phyloP scores from a whole-genome alignment of 1,140 invertebrate species.

The Camponotus pennsylvanicus region DNA sequence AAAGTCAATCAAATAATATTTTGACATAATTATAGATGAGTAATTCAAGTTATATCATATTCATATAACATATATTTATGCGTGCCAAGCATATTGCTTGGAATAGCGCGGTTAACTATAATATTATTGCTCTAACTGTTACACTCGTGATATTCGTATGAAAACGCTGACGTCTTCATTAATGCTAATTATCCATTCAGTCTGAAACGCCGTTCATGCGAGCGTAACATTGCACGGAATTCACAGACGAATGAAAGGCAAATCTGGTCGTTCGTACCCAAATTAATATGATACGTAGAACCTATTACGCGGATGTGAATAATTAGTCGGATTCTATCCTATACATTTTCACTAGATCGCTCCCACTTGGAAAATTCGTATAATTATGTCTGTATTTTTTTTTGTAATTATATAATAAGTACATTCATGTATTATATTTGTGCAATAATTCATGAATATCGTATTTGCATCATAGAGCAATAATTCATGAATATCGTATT shows the following conservation, averaged over 20 bases:
- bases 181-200: constrained; percentile 55
- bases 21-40: not conserved
- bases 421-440: not conserved
- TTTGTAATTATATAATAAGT: not conserved
- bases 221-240: constrained; percentile 4
- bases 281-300: constrained; percentile 47
- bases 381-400: not conserved
- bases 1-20: not conserved
- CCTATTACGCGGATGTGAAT: constrained; percentile 32
- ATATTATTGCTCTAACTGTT: constrained; percentile 28
- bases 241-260: constrained; percentile 26
- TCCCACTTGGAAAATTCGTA: not conserved
- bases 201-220: constrained; percentile 11
- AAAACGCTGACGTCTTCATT: constrained; percentile 54
- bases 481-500: not conserved
- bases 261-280: constrained; percentile 12
- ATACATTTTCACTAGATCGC: not conserved
- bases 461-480: not conserved
- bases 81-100: not conserved
- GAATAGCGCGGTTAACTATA: not conserved
- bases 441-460: not conserved
- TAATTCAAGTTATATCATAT: not conserved
- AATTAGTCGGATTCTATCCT: constrained; percentile 29
- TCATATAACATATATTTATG: not conserved
- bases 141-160: constrained; percentile 35